Base-by-base conservation (phyloP, 2,888 invertebrate species). In the Drosophila eohydei region DNA sequence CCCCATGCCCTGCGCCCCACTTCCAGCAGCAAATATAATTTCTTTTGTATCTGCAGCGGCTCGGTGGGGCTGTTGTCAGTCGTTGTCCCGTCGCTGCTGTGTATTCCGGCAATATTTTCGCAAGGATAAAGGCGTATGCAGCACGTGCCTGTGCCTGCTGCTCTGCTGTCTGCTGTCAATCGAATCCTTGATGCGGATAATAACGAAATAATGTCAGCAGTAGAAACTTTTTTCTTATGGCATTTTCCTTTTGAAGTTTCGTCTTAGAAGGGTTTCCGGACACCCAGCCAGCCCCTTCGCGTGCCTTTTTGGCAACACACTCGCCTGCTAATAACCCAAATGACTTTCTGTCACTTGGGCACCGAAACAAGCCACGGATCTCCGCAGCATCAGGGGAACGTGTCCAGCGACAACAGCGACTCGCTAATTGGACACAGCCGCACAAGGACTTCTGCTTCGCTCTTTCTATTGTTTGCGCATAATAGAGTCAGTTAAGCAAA, bases 151-250 rank as follows among this genome's bases (percentile, higher is more conserved):
- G 74, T 60, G 67, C 62, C 62, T 69, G 21, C 44, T 12, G 52
- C 16, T 21, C 11, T 9, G 16, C 59, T 52, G 61, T 44, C 61
- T 52, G 77, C 50, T 86, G 86, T 87, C 86, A 87, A 87, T 87
- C 88, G 86, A 83, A 68, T 81, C 75, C 80, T 88, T 90, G 90
- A 81, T 87, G 88, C 80, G 88, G 81, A 87, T 90, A 90, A 90
- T 88, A 89, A 90, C 88, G 83, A 88, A 90, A 88, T 90, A 89
- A 90, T 90, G 85, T 80, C 81, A 78, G 78, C 66, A 74, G 61
- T 70, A 62, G 73, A 76, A 75, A 79, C 69, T 82, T 80, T 66
- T 77, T 78, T 80, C 66, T 77, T 58, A 68, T 71, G 68, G 71
- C 72, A 62, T 76, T 60, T 67, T 58, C 43, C 80, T 76, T 82